Evolutionary conservation across 2,113 vertebrate genomes (phyloP).

Genomic region (Varanus komodoensis): DNA sequence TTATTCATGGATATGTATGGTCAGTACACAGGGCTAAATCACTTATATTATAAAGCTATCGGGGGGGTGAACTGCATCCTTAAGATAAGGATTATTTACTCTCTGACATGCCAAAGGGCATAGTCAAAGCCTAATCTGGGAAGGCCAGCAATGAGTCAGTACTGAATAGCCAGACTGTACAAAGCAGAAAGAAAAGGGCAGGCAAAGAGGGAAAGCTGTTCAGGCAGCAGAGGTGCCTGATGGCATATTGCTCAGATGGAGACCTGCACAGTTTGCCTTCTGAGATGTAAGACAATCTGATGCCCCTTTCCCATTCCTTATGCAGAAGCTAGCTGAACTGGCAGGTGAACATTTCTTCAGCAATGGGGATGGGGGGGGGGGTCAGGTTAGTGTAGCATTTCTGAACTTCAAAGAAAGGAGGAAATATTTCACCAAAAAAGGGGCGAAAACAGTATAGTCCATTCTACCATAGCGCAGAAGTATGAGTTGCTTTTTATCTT

Average conservation of each 20-base stretch:
- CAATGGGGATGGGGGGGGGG: too few relatives aligned
- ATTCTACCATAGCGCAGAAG: too few relatives aligned
- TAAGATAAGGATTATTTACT: neutral
- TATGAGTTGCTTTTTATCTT: too few relatives aligned
- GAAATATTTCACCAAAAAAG: too few relatives aligned
- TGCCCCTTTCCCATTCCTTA: too few relatives aligned
- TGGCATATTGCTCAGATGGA: neutral
- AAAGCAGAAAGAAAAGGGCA: neutral
- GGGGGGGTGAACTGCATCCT: neutral
- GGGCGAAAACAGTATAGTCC: too few relatives aligned
- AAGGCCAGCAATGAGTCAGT: neutral
- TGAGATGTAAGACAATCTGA: too few relatives aligned
- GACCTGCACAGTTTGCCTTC: too few relatives aligned
- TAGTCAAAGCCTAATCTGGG: neutral
- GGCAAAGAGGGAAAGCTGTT: neutral
- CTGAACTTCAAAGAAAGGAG: too few relatives aligned
- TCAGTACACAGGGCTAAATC: neutral
- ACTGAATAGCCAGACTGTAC: neutral
- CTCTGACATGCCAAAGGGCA: neutral
- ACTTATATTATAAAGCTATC: neutral
- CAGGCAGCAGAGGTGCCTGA: neutral
- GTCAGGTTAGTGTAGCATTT: too few relatives aligned
- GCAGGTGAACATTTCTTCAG: too few relatives aligned
- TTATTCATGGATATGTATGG: conserved; percentile 22
- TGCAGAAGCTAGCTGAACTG: too few relatives aligned